Base-by-base conservation (phyloP, 1,140 invertebrate genomes). In the Latrodectus geometricus region DNA sequence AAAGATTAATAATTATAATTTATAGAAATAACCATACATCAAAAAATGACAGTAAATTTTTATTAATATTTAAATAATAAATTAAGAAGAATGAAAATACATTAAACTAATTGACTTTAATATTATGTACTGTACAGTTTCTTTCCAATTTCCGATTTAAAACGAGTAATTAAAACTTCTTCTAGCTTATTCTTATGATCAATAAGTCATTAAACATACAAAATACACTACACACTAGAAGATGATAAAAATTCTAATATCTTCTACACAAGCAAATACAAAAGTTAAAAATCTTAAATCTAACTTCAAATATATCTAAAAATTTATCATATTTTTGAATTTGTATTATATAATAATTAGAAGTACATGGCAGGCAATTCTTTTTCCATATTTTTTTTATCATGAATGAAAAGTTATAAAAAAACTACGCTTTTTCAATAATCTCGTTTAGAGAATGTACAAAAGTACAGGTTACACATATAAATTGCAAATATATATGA, bases 341-440 rank as follows among this genome's bases (percentile, higher is more conserved):
- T 35, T 14, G 20, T 69, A 15, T 83, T 20, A 83, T n/a, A n/a
- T n/a, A n/a, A n/a, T n/a, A 83, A 83, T 70, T 83, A 83, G 80
- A 49, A 65, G 52, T 83, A 74, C 80, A 83, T 83, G 80, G 80
- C 80, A 83, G 80, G 80, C 50, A 74, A 66, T 78, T 81, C 52
- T 81, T 79, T 50, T 68, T 20, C 68, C 49, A 11, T 48, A 49
- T 56, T 70, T 81, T 54, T 23, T 81, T 69, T 68, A 81, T 20
- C 35, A 70, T 79, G 35, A 54, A 70, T 70, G 50, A 72, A 68
- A 74, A 74, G 69, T 65, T 52, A 74, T 74, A 83, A 50, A 83
- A 83, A 82, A 73, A 74, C 65, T 20, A 23, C 61, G 20, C 80
- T 20, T 70, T 69, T 70, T 61, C 54, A 70, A 35, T 70, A 48